A percentile compares a stretch with the other conserved stretches of the same genome.
These are phyloP conservation scores for Acrobeloides nanus DNA, from an alignment of 2,888 invertebrate genomes.

Conservation along the genomic window DNA sequence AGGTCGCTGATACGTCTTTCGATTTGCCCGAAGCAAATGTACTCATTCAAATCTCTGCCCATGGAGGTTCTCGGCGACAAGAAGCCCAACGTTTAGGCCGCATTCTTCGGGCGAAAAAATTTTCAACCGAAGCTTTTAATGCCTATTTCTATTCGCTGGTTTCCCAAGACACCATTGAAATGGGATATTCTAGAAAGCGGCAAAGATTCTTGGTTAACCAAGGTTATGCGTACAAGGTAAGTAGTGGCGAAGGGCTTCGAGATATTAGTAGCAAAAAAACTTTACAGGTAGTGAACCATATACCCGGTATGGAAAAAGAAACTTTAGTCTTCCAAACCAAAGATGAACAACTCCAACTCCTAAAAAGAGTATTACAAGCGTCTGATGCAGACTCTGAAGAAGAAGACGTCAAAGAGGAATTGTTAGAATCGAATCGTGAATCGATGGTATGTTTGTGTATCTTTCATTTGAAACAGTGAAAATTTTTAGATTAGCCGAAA, in stretches of 20 bases:
- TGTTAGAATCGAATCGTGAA: conserved; percentile 26
- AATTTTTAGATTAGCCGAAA: too few relatives aligned
- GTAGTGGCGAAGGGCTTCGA: too few relatives aligned
- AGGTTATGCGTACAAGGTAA: conserved; percentile 98
- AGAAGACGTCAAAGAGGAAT: conserved; percentile 65
- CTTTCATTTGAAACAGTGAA: too few relatives aligned
- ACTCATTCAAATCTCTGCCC: conserved; percentile 93
- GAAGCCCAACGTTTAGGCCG: conserved; percentile 94
- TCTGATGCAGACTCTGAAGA: conserved; percentile 94
- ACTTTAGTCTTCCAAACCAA: conserved; percentile 74
- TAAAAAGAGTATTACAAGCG: conserved; percentile 85
- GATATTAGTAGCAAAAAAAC: too few relatives aligned
- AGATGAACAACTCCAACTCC: conserved; percentile 69
- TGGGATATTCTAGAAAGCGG: conserved; percentile 93
- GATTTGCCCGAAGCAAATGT: conserved; percentile 99
- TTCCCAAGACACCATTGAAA: conserved; percentile 94
- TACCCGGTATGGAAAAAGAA: conserved; percentile 89
- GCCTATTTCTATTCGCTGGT: conserved; percentile 98
- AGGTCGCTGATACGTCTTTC: conserved; percentile 96
- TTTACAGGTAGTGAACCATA: conserved; percentile 72
- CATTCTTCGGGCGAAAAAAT: conserved; percentile 88
- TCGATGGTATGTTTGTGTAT: conserved; percentile 22
- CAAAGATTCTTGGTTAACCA: conserved; percentile 97
- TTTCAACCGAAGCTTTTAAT: conserved; percentile 62
- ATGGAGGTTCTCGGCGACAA: conserved; percentile 93